phyloP scores from a whole-genome alignment of 2,113 vertebrate species.

The Lontra canadensis region DNA sequence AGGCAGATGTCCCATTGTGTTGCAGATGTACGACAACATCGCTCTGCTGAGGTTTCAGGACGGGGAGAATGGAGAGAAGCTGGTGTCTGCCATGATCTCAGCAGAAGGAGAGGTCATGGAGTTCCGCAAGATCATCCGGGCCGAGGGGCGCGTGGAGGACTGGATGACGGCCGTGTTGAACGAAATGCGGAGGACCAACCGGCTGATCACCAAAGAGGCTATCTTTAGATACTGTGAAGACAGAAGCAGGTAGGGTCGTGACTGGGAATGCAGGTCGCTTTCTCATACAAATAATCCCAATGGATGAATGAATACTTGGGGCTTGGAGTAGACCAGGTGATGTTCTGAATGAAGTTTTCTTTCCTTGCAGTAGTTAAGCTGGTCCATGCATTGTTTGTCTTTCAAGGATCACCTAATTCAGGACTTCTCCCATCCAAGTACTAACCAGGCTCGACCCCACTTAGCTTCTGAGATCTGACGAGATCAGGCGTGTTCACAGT shows the following conservation, averaged over 20 bases:
- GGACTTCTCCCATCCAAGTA: not conserved
- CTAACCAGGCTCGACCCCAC: no score
- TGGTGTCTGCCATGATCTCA: constrained; percentile 93
- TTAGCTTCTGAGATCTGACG: no score
- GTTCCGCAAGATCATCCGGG: constrained; percentile 85
- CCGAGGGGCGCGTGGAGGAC: constrained; percentile 93
- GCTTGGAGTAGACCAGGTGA: not conserved
- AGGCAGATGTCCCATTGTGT: not conserved
- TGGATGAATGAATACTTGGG: accelerated
- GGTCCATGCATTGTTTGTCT: not conserved
- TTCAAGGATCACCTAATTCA: no score
- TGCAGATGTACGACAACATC: constrained; percentile 97
- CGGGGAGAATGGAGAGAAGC: constrained; percentile 82
- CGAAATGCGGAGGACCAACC: constrained; percentile 95
- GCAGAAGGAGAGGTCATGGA: constrained; percentile 95
- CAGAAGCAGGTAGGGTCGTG: constrained; percentile 87
- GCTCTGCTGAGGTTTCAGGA: constrained; percentile 89
- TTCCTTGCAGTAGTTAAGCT: not conserved
- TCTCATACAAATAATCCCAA: accelerated
- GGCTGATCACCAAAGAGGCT: constrained; percentile 97
- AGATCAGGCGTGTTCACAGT: no score
- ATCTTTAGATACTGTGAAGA: constrained; percentile 92
- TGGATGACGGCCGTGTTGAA: constrained; percentile 94
- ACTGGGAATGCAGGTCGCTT: not conserved
- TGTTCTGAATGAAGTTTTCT: not conserved